Evolutionary conservation across 1,140 invertebrate species (phyloP), one percentile per base, ranked within the genome.

Genomic region (Cyrtorhinus lividipennis): DNA sequence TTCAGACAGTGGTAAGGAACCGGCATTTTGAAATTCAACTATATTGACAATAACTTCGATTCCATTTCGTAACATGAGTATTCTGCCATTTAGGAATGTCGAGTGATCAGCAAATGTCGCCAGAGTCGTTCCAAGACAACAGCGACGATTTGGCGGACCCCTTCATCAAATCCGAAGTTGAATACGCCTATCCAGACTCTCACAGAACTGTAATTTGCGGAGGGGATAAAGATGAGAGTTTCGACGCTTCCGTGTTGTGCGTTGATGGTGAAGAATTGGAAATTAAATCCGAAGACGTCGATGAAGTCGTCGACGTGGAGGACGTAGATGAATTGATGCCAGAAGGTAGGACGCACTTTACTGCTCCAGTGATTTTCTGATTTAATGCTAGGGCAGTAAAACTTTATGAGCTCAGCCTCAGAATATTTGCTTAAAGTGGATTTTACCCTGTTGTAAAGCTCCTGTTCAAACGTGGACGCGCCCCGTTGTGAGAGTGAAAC

Each of bases 1-100:
- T 38, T 69, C 68, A 10, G 68, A 69, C 62, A 69, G 68, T 56
- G 68, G 67, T 68, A 66, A 60, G 67, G 13, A 38, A 5, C 30
- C 15, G 5, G 5, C 15, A 38, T 8, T 38, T 38, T 38, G 30
- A n/a, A n/a, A n/a, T n/a, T n/a, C n/a, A n/a, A n/a, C 30, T 25
- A 56, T 62, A 46, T 38, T 20, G 38, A 12, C 56, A 30, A 62
- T n/a, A n/a, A n/a, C n/a, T n/a, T n/a, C n/a, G n/a, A n/a, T n/a
- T n/a, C n/a, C n/a, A n/a, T n/a, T n/a, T n/a, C n/a, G n/a, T n/a
- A n/a, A n/a, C n/a, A n/a, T n/a, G n/a, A n/a, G n/a, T 15, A 38
- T 38, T 15, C 15, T 38, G 15, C 5, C 30, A 38, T 38, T 62
- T n/a, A 68, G 67, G 67, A 20, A 22, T 68, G 25, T 68, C 67